Evolutionary conservation across 2,113 vertebrate genomes (phyloP).

Genomic region (Catharus fuscescens): DNA sequence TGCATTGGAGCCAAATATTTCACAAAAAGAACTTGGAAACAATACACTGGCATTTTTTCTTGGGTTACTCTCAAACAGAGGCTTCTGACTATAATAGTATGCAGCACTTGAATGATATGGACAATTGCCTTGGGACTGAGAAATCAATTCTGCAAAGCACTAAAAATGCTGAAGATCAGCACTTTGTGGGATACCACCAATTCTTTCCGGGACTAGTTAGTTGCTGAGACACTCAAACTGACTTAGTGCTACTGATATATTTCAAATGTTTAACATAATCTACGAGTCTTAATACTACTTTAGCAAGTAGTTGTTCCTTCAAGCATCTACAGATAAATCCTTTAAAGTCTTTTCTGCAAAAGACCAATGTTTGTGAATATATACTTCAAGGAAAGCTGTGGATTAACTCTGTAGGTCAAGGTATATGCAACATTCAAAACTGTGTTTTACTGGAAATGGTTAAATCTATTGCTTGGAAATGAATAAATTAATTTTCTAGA

Average conservation of each 20-base stretch:
- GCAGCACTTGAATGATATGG: constrained; percentile 46
- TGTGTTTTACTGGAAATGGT: not conserved
- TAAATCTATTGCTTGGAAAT: not conserved
- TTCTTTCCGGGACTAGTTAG: not conserved
- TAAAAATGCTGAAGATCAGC: constrained; percentile 41
- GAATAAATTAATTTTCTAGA: not conserved
- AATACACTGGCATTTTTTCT: constrained; percentile 29
- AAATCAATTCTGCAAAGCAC: constrained; percentile 19
- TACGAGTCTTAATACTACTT: not conserved
- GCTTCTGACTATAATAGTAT: constrained; percentile 25
- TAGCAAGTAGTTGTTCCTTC: not conserved
- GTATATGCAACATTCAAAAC: not conserved
- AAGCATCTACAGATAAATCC: not conserved
- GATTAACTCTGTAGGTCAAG: not conserved
- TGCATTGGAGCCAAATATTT: constrained; percentile 40
- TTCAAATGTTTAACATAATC: constrained; percentile 24
- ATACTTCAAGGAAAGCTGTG: not conserved
- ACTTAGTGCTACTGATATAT: constrained; percentile 8
- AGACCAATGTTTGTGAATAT: not conserved
- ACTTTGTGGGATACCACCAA: not conserved
- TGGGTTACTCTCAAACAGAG: constrained; percentile 49
- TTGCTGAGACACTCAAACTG: not conserved
- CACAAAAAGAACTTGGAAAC: constrained; percentile 38
- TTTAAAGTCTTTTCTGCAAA: not conserved
- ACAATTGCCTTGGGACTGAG: constrained; percentile 40